phyloP scores from a whole-genome alignment of 2,797 vertebrate genomes.

The Tamandua tetradactyla region DNA sequence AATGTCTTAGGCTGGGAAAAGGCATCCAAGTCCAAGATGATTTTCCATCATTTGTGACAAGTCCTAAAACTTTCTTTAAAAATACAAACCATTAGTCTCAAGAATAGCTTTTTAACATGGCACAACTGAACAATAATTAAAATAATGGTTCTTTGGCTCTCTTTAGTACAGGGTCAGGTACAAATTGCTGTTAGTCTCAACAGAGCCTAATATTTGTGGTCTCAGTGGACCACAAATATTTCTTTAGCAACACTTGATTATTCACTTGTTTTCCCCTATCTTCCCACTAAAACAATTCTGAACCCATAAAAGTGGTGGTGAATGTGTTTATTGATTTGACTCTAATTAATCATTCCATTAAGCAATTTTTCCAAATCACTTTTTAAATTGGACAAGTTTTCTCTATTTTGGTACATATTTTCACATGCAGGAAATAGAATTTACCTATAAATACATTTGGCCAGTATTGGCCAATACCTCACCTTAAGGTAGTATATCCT shows the following conservation, averaged over 20 bases:
- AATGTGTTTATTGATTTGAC: constrained; percentile 32
- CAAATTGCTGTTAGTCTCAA: neutral
- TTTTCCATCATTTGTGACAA: neutral
- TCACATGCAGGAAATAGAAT: neutral
- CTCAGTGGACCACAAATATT: neutral
- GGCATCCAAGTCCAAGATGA: neutral
- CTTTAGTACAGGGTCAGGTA: neutral
- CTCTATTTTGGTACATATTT: neutral
- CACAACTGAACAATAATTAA: neutral
- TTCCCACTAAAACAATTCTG: constrained; percentile 17
- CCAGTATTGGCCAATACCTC: neutral
- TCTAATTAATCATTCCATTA: constrained; percentile 32
- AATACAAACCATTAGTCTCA: neutral
- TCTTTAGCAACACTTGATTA: neutral
- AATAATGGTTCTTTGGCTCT: neutral
- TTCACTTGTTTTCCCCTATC: constrained; percentile 15
- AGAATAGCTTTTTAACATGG: neutral
- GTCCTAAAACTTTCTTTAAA: constrained; percentile 22
- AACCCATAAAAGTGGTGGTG: neutral
- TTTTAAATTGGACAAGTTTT: constrained; percentile 13
- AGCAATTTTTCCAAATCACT: constrained; percentile 16
- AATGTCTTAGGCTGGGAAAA: neutral
- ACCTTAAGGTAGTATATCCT: neutral
- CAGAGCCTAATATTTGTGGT: neutral
- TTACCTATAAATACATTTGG: neutral